Percentiles rank a stretch among this genome's conserved stretches.
Conservation (phyloP, 2,797 vertebrate genomes). For the Pseudochirops corinnae region DNA sequence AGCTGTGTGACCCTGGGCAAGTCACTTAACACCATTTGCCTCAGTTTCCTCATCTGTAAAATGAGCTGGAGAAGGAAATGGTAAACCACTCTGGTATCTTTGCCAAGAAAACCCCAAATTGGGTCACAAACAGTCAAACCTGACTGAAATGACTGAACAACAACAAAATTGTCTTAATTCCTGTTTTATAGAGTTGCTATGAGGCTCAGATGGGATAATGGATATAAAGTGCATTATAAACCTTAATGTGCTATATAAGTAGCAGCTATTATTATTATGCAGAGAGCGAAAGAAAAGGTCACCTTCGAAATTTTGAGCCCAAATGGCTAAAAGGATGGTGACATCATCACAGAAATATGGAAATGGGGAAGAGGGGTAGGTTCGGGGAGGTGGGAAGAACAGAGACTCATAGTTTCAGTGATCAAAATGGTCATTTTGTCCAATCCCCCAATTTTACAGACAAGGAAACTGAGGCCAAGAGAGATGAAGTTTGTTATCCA, state of each 20-base stretch:
- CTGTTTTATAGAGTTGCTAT: not conserved
- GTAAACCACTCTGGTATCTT: not conserved
- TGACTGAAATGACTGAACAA: not conserved
- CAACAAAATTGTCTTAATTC: not conserved
- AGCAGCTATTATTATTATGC: not conserved
- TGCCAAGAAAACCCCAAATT: not conserved
- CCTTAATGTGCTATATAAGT: not conserved
- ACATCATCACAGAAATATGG: not conserved
- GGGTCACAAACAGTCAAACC: not conserved
- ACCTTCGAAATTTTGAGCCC: not conserved
- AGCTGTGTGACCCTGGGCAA: not conserved
- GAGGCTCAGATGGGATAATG: not conserved
- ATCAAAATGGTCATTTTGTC: not conserved
- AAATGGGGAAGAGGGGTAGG: not conserved
- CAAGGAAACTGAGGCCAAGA: not conserved
- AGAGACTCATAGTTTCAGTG: not conserved
- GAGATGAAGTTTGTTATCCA: not conserved
- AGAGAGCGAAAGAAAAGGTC: not conserved
- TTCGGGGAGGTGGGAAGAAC: not conserved
- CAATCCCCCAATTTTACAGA: not conserved
- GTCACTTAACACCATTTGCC: not conserved
- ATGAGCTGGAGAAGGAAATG: not conserved
- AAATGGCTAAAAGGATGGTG: not conserved
- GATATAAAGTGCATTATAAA: not conserved
- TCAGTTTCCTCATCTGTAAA: not conserved